phyloP scores from a whole-genome alignment of 2,113 vertebrate species.

The Butastur rufipennis region DNA sequence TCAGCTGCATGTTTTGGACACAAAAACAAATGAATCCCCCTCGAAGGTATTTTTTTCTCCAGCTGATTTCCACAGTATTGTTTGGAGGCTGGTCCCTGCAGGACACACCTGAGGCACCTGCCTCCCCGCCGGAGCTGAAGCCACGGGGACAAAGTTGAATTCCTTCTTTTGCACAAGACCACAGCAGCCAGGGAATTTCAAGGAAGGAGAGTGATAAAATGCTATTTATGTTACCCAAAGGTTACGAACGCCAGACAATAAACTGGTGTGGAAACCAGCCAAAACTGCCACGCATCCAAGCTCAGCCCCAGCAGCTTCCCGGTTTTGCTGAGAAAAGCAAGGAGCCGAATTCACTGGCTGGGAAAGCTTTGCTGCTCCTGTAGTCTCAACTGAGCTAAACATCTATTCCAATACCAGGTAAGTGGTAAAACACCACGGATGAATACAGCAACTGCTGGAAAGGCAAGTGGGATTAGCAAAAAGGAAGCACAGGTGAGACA shows the following conservation, averaged over 20 bases:
- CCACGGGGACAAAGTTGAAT: neutral
- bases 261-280: neutral
- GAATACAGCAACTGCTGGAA: neutral
- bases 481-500: neutral
- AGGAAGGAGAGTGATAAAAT: neutral
- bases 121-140: neutral
- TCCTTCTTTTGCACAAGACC: neutral
- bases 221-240: neutral
- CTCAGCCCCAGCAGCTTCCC: neutral
- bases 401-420: neutral
- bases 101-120: slow-evolving; percentile 26
- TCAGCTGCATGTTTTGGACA: slow-evolving; percentile 11
- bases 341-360: neutral
- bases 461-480: neutral
- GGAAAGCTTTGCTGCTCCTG: neutral
- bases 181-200: neutral
- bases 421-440: neutral
- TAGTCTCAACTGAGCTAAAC: neutral
- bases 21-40: neutral
- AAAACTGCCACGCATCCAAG: neutral
- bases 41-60: neutral
- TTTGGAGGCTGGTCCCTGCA: neutral
- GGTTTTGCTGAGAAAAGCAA: neutral
- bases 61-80: slow-evolving; percentile 12
- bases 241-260: neutral